A percentile compares a stretch with the other conserved stretches of the same genome.
Conservation (phyloP, 1,140 invertebrate species). For the Drosophila sp. region DNA sequence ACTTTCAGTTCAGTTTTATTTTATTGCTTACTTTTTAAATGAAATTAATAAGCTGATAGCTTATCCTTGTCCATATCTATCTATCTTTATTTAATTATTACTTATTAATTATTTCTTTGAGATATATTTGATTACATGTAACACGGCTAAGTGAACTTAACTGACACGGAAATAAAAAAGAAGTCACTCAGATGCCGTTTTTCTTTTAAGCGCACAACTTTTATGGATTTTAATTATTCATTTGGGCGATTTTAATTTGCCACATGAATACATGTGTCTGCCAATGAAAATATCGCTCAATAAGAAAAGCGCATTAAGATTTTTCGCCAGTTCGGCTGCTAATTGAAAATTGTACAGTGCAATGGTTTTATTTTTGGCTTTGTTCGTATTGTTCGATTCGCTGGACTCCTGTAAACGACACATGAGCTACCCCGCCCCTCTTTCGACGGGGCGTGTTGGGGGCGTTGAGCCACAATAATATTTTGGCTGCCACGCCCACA, state of each 20-base stretch:
- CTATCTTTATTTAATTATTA: too few relatives aligned
- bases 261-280: constrained; percentile 30
- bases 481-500: constrained; percentile 46
- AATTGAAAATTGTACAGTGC: constrained; percentile 42
- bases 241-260: constrained; percentile 33
- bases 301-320: constrained; percentile 50
- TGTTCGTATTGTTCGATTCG: constrained; percentile 8
- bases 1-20: too few relatives aligned
- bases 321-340: constrained; percentile 6
- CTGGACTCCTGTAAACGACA: constrained; percentile 33
- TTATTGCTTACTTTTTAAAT: too few relatives aligned
- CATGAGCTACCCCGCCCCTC: constrained; percentile 16
- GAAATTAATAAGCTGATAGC: too few relatives aligned
- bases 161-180: too few relatives aligned
- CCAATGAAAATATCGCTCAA: constrained; percentile 41
- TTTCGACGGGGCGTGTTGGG: not conserved
- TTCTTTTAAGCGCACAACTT: constrained; percentile 19
- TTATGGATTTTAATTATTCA: constrained; percentile 35
- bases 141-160: too few relatives aligned
- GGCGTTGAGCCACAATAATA: constrained; percentile 29
- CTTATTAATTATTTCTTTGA: too few relatives aligned
- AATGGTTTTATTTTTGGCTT: constrained; percentile 4
- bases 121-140: too few relatives aligned
- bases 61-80: too few relatives aligned
- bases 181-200: not conserved